Evolutionary conservation across 2,113 vertebrate species (phyloP).

Genomic region (Cololabis saira): DNA sequence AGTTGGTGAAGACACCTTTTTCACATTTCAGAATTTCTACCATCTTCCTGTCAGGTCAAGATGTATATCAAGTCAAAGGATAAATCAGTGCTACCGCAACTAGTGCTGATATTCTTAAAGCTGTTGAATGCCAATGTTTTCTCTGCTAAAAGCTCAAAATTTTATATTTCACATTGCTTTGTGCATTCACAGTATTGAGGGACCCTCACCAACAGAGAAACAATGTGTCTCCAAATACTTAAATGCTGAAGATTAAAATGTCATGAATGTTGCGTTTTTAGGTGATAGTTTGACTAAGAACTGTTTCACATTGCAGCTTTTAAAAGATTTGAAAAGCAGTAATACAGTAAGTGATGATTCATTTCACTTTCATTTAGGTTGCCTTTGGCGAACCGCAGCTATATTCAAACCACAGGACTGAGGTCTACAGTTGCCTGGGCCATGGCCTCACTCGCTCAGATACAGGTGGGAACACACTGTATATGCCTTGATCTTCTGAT

Average conservation of each 20-base stretch:
- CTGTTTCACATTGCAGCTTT: not conserved
- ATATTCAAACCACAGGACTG: conserved; percentile 87
- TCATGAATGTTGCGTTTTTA: not conserved
- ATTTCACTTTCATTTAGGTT: conserved; percentile 72
- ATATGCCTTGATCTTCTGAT: not conserved
- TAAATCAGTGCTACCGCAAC: not conserved
- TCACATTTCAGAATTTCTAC: not conserved
- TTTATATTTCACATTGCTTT: not conserved
- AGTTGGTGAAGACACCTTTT: not conserved
- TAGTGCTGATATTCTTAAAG: too few relatives aligned
- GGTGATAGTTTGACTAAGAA: not conserved
- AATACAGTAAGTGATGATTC: not conserved
- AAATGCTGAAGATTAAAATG: too few relatives aligned
- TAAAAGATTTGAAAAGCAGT: not conserved
- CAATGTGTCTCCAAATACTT: too few relatives aligned
- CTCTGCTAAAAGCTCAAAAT: too few relatives aligned
- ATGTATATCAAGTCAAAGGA: not conserved
- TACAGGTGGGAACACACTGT: conserved; percentile 75
- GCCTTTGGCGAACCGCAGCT: conserved; percentile 87
- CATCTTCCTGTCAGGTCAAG: not conserved
- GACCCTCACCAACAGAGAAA: too few relatives aligned
- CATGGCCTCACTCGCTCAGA: conserved; percentile 88
- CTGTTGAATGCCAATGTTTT: too few relatives aligned
- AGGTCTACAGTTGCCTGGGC: conserved; percentile 92
- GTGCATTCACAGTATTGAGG: not conserved